Percentiles rank a stretch among this genome's conserved stretches.
These are phyloP conservation scores for Apotomis turbidana DNA, from an alignment of 2,888 invertebrate genomes.

Conservation along the genomic window DNA sequence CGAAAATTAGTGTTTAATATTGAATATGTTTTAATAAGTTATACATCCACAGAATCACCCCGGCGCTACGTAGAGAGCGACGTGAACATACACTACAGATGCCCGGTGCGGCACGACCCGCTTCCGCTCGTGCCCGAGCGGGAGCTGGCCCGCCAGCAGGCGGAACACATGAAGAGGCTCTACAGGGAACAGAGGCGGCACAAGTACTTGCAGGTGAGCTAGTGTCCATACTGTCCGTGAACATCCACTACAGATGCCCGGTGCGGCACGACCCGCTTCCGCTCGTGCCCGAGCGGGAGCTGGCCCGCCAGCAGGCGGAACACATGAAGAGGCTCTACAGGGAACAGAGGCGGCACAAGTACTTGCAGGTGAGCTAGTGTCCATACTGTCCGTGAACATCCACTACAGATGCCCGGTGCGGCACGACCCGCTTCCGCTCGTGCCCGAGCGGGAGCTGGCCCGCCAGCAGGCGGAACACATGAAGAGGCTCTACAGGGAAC, in stretches of 20 bases:
- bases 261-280: slow-evolving; percentile 94
- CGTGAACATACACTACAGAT: slow-evolving; percentile 96
- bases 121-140: slow-evolving; percentile 94
- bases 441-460: slow-evolving; percentile 95
- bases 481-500: slow-evolving; percentile 95
- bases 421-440: slow-evolving; percentile 78
- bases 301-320: slow-evolving; percentile 93
- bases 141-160: slow-evolving; percentile 93
- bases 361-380: slow-evolving; percentile 86
- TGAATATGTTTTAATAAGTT: slow-evolving; percentile 1
- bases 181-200: slow-evolving; percentile 95
- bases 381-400: not conserved
- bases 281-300: slow-evolving; percentile 93
- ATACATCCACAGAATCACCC: slow-evolving; percentile 87
- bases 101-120: slow-evolving; percentile 93
- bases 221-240: not conserved
- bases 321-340: slow-evolving; percentile 95
- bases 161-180: slow-evolving; percentile 94
- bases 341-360: slow-evolving; percentile 94
- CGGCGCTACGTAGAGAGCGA: slow-evolving; percentile 95
- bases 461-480: slow-evolving; percentile 95
- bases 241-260: slow-evolving; percentile 69
- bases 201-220: slow-evolving; percentile 91
- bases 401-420: not conserved
- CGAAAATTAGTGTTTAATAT: not conserved